Conservation (phyloP, 2,888 invertebrate genomes). For the Phortica magna region DNA sequence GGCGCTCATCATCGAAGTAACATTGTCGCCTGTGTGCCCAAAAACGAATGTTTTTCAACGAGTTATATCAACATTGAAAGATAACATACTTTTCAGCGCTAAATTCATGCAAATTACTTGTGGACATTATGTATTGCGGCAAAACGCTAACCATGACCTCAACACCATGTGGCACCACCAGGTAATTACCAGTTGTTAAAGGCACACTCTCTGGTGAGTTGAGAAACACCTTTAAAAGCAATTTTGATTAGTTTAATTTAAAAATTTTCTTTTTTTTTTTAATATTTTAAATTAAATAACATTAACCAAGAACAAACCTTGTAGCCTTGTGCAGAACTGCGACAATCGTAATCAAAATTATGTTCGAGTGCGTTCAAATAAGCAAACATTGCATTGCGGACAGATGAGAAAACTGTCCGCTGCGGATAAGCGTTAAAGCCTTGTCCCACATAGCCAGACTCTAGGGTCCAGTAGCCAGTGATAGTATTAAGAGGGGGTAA, state of each 20-base stretch:
- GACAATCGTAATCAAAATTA: constrained; percentile 85
- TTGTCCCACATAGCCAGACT: constrained; percentile 80
- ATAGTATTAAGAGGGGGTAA: constrained; percentile 58
- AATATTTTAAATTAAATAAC: too few relatives aligned
- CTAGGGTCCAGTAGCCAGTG: constrained; percentile 81
- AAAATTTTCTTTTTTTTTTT: too few relatives aligned
- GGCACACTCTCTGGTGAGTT: constrained; percentile 76
- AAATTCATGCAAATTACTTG: constrained; percentile 82
- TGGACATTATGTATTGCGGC: constrained; percentile 87
- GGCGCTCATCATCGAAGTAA: constrained; percentile 83
- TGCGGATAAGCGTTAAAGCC: constrained; percentile 83
- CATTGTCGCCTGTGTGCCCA: constrained; percentile 80
- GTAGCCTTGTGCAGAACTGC: constrained; percentile 86
- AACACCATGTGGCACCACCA: constrained; percentile 74
- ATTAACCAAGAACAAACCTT: constrained; percentile 77
- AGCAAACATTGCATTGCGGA: constrained; percentile 82
- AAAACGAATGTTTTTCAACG: neutral
- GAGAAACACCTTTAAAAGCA: constrained; percentile 68
- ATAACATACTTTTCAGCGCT: constrained; percentile 77
- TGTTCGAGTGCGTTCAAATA: constrained; percentile 81
- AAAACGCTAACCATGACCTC: constrained; percentile 85
- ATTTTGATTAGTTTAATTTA: neutral
- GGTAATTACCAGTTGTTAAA: constrained; percentile 74
- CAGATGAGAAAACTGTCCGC: constrained; percentile 83
- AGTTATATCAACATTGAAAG: neutral